Conservation (phyloP, 2,888 invertebrate species). For the Hemithea aestivaria region DNA sequence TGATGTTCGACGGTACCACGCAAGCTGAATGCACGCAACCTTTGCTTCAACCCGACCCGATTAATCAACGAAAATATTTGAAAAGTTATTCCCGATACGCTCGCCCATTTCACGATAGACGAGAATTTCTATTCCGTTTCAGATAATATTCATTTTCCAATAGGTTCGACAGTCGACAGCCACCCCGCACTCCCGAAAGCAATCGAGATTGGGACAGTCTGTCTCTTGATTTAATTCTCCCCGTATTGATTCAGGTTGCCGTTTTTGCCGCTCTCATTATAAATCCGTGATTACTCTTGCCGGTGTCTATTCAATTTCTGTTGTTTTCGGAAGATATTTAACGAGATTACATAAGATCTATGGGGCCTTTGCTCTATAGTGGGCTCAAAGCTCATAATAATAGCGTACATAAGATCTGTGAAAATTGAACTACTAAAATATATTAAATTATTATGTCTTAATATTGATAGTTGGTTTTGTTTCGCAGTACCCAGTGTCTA, state of each 20-base stretch:
- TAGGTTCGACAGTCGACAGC: slow-evolving; percentile 8
- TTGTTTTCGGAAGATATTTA: slow-evolving; percentile 12
- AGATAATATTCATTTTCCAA: slow-evolving; percentile 17
- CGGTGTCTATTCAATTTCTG: slow-evolving; percentile 14
- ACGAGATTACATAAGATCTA: too few relatives aligned
- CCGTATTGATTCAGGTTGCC: slow-evolving; percentile 19
- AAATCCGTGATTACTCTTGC: slow-evolving; percentile 18
- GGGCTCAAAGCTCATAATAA: too few relatives aligned
- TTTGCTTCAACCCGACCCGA: slow-evolving; percentile 3
- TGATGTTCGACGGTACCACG: slow-evolving; percentile 4
- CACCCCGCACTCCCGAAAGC: slow-evolving; percentile 11
- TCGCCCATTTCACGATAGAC: background rate
- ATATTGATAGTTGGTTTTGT: slow-evolving; percentile 16
- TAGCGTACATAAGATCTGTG: background rate
- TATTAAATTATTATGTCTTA: too few relatives aligned
- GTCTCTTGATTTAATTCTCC: slow-evolving; percentile 20
- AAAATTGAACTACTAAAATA: too few relatives aligned
- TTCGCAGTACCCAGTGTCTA: slow-evolving; percentile 74
- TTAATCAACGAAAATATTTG: too few relatives aligned
- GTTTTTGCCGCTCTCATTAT: slow-evolving; percentile 23
- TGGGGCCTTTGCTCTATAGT: too few relatives aligned
- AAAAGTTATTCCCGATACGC: too few relatives aligned
- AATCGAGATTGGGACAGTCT: slow-evolving; percentile 19
- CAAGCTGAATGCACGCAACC: slow-evolving; percentile 17
- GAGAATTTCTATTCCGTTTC: slow-evolving; percentile 18